Percentiles rank a stretch among this genome's conserved stretches.
Evolutionary conservation across 2,797 vertebrate species (phyloP).

Genomic region (Anguilla megastoma): DNA sequence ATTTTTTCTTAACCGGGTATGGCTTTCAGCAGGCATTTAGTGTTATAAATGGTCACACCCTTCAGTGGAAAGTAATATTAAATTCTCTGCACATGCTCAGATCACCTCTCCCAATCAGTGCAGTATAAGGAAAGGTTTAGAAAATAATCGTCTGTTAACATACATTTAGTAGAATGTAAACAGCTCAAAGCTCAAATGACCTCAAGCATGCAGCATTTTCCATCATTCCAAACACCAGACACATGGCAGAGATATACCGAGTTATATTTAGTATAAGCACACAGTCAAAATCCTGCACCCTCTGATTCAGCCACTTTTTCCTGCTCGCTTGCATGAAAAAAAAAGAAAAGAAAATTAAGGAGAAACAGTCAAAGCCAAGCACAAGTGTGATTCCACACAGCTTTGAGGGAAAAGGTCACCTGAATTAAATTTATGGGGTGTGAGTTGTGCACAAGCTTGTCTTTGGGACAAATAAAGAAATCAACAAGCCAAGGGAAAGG

Average conservation of each 20-base stretch:
- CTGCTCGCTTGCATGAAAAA: constrained; percentile 8
- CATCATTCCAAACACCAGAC: background rate
- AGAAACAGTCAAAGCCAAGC: constrained; percentile 27
- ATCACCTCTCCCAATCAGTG: background rate
- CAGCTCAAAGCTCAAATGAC: background rate
- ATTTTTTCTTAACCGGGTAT: background rate
- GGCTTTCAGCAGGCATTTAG: background rate
- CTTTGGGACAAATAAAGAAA: background rate
- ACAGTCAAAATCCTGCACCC: background rate
- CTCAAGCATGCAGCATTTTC: background rate
- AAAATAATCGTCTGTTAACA: constrained; percentile 1
- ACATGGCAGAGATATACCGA: background rate
- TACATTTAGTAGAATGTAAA: background rate
- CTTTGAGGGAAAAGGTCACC: background rate
- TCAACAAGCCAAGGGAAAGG: background rate
- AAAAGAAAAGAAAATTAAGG: background rate
- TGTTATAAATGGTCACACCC: background rate
- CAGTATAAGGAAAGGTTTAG: constrained; percentile 12
- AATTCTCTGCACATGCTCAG: constrained; percentile 14
- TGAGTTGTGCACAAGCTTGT: background rate
- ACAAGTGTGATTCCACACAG: background rate
- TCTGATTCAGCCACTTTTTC: background rate
- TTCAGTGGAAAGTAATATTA: constrained; percentile 1
- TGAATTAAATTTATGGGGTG: constrained; percentile 16
- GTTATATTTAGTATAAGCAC: constrained; percentile 7